Percentiles rank a stretch among this genome's conserved stretches.
Evolutionary conservation across 2,797 vertebrate genomes (phyloP).

Genomic region (Euphonia xanthogaster): DNA sequence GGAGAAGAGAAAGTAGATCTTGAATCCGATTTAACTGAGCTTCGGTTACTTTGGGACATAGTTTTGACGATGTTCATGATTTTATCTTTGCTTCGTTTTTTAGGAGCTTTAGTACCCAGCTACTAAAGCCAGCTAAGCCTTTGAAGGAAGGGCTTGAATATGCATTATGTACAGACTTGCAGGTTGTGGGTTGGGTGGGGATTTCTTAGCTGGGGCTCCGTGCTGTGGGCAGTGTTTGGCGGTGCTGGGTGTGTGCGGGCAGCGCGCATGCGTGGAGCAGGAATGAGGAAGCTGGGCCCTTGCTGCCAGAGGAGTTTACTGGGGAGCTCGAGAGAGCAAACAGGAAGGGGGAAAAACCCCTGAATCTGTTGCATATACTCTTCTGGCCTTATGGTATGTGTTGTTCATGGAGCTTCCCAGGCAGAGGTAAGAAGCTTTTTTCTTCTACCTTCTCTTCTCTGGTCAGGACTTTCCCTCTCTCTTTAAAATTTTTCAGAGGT

Average conservation of each 20-base stretch:
- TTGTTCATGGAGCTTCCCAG: slow-evolving; percentile 7
- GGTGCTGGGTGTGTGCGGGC: background rate
- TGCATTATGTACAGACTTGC: background rate
- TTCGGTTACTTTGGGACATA: background rate
- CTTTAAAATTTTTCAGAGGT: background rate
- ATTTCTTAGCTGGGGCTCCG: background rate
- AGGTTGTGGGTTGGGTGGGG: background rate
- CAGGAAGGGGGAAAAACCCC: background rate
- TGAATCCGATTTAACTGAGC: background rate
- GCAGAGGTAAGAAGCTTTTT: slow-evolving; percentile 1
- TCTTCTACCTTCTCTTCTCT: background rate
- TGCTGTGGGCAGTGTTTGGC: rapidly evolving
- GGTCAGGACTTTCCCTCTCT: background rate
- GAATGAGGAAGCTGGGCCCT: slow-evolving; percentile 42
- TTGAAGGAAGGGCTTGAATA: background rate
- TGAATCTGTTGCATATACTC: rapidly evolving
- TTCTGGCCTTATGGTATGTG: background rate
- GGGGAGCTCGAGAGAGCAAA: background rate
- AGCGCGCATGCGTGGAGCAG: background rate
- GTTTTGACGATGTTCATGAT: background rate
- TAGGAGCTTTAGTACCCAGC: rapidly evolving
- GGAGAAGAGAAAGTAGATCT: background rate
- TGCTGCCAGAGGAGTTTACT: background rate
- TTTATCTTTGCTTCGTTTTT: background rate
- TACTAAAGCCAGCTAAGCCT: rapidly evolving